phyloP scores from a whole-genome alignment of 2,113 vertebrate genomes.

The Gasterosteus nipponicus region DNA sequence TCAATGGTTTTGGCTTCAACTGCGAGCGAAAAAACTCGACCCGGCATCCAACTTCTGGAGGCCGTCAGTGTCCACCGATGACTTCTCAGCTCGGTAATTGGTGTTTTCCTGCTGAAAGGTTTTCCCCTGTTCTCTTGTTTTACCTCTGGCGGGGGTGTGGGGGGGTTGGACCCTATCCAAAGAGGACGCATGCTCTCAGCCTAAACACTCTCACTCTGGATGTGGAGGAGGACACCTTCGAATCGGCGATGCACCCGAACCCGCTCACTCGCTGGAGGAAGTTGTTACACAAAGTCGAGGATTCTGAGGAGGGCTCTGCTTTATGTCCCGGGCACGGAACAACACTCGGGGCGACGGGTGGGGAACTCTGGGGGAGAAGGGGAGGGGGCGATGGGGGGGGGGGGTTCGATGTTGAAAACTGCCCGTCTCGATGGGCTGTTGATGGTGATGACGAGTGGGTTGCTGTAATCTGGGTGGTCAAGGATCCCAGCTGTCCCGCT shows the following conservation, averaged over 20 bases:
- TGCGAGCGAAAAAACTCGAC: conserved; percentile 5
- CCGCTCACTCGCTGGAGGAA: conserved; percentile 43
- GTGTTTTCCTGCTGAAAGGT: conserved; percentile 49
- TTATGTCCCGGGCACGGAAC: conserved; percentile 60
- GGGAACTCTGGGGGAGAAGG: conserved; percentile 41
- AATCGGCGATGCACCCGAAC: conserved; percentile 33
- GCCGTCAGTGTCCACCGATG: conserved; percentile 37
- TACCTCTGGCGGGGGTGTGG: not conserved
- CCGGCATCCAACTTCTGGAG: conserved; percentile 9
- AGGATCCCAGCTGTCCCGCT: conserved; percentile 70
- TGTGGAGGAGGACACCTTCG: conserved; percentile 35
- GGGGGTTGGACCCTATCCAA: conserved; percentile 16
- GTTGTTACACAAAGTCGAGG: conserved; percentile 41
- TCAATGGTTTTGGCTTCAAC: not conserved
- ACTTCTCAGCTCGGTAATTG: conserved; percentile 46
- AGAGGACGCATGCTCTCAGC: conserved; percentile 38
- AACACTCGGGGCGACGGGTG: conserved; percentile 49
- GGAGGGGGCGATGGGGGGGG: conserved; percentile 42
- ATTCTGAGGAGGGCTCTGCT: conserved; percentile 51
- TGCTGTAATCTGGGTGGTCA: conserved; percentile 71
- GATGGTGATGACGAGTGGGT: conserved; percentile 54
- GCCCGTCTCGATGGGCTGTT: conserved; percentile 63
- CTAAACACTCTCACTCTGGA: conserved; percentile 45
- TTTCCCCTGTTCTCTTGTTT: conserved; percentile 43
- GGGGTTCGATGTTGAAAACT: conserved; percentile 62